A percentile compares a stretch with the other conserved stretches of the same genome.
Conservation (phyloP, 2,113 vertebrate species). For the Gymnorhina tibicen region DNA sequence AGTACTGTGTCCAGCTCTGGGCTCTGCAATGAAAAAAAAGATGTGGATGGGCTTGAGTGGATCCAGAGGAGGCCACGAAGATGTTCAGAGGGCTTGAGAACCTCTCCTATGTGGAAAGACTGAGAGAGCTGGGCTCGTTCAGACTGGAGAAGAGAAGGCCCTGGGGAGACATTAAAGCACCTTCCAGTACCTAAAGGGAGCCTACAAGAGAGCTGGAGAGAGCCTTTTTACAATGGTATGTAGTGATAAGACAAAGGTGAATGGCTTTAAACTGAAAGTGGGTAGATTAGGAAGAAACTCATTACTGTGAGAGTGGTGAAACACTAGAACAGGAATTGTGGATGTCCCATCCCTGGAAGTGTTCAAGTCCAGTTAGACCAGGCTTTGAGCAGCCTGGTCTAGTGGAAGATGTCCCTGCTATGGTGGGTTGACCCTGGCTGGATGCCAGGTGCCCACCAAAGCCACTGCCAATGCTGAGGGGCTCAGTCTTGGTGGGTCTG, state of each 20-base stretch:
- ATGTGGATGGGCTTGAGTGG: fast-evolving
- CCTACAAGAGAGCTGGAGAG: neutral
- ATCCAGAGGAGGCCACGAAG: neutral
- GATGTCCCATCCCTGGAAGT: neutral
- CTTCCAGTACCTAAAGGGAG: neutral
- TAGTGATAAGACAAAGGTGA: fast-evolving
- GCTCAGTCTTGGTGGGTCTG: neutral
- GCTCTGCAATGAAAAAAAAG: neutral
- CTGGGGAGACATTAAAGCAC: neutral
- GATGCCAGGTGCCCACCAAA: neutral
- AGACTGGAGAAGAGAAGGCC: neutral
- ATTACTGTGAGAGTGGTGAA: neutral
- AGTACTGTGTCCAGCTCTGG: neutral
- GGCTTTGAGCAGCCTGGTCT: neutral
- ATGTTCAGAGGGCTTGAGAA: neutral
- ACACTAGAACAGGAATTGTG: neutral
- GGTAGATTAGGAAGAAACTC: neutral
- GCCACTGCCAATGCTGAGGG: neutral
- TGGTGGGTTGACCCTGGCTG: neutral
- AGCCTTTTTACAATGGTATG: neutral
- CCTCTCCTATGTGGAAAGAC: neutral
- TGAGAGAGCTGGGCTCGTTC: neutral
- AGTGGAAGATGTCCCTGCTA: neutral
- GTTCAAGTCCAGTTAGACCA: too few species aligned
- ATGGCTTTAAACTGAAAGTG: neutral